These are phyloP conservation scores for Leucophora obtusa DNA, from an alignment of 2,888 invertebrate species.

Conservation along the genomic window DNA sequence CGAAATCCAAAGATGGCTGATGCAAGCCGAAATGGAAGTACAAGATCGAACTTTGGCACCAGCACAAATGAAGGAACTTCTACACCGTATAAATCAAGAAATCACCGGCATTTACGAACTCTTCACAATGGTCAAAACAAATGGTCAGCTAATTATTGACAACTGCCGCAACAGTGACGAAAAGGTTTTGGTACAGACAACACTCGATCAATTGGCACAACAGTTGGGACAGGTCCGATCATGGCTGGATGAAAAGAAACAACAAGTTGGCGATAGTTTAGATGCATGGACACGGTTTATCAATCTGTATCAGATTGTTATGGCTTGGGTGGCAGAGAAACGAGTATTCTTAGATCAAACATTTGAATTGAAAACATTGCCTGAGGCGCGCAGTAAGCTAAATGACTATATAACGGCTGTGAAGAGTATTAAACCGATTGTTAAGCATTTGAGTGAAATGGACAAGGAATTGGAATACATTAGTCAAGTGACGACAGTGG, in stretches of 20 bases:
- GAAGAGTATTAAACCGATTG: slow-evolving; percentile 92
- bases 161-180: slow-evolving; percentile 89
- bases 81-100: slow-evolving; percentile 88
- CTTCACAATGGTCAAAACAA: slow-evolving; percentile 87
- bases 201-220: slow-evolving; percentile 87
- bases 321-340: slow-evolving; percentile 91
- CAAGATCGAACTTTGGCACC: slow-evolving; percentile 90
- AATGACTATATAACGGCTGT: slow-evolving; percentile 93
- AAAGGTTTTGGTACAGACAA: slow-evolving; percentile 86
- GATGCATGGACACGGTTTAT: slow-evolving; percentile 94
- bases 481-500: slow-evolving; percentile 89
- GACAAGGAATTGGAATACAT: slow-evolving; percentile 92
- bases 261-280: slow-evolving; percentile 90
- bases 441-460: slow-evolving; percentile 94
- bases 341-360: slow-evolving; percentile 88
- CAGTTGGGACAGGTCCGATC: slow-evolving; percentile 88
- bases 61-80: slow-evolving; percentile 85
- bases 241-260: slow-evolving; percentile 90
- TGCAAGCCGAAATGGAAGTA: slow-evolving; percentile 89
- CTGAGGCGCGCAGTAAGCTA: slow-evolving; percentile 90
- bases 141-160: slow-evolving; percentile 88
- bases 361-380: slow-evolving; percentile 86
- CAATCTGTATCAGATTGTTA: slow-evolving; percentile 88
- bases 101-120: slow-evolving; percentile 86
- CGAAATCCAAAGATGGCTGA: slow-evolving; percentile 89